Base-by-base conservation (phyloP, 2,113 vertebrate genomes). In the Sinocyclocheilus rhinocerous region DNA sequence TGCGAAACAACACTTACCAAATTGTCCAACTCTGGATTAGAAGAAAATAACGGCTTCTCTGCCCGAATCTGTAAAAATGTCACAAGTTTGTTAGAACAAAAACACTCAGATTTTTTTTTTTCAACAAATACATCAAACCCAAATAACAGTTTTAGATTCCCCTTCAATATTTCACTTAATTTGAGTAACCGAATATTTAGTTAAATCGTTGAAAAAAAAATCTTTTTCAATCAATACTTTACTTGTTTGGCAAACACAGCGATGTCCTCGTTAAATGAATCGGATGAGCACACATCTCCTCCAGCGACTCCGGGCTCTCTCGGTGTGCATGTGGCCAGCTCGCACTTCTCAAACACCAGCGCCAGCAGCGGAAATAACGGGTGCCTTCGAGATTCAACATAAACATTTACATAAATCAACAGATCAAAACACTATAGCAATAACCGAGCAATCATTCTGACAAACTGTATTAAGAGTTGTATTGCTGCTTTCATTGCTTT, bases 291-390 rank as follows among this genome's bases (percentile, higher is more conserved):
- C 86, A 99, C 97, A 90, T 99, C 97, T 86, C 97, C 97, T 88
- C 97, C 97, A 65, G 97, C 97, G 91, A 97, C 96, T 36, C 97
- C 97, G 55, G 98, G 97, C 91, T 98, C 97, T 91, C 97, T 93
- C 87, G 98, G 97, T 42, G 97, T 99, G 93, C 98, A 98, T 90
- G 98, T 99, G 87, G 98, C 97, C 95, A 99, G 93, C 95, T 99
- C 98, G 92, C 98, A 99, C 95, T 99, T 99, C 95, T 98, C 97
- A 93, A 98, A 98, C 91, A 99, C 97, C 94, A 98, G 95, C 39
- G 98, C 97, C 93, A 99, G 94, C 88, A 99, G 95, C 83, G 98
- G 97, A 93, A 99, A 99, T 92, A 99, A 93, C 90, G 98, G 97
- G 94, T 99, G 98, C 89, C 98, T 99, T 95, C 89, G 88, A 89